Evolutionary conservation across 2,888 invertebrate species (phyloP), one percentile per base, ranked within the genome.

Genomic region (Brachyopa scutellaris): DNA sequence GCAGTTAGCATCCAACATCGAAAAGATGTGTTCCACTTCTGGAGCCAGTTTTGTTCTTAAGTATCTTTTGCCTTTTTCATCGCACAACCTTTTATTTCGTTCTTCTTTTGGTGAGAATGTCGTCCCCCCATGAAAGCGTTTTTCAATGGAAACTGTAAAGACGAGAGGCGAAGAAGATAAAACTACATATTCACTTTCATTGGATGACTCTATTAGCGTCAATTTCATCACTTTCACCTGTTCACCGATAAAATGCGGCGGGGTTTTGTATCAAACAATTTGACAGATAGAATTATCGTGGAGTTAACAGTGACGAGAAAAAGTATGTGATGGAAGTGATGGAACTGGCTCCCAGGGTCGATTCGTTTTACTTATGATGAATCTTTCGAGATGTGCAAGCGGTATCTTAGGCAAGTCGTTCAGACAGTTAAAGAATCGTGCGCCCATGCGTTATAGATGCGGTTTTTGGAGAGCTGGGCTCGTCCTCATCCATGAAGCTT

Each of bases 1-100:
- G 2, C 26, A 17, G 8, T 5, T 8, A 9, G 2, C n/a, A n/a
- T n/a, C 2, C 17, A 45, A 21, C 57, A 29, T 9, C 59, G 29
- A 6, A n/a, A 40, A 59, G 69, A 59, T 59, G 29, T 38, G 70
- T 70, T 70, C 70, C 59, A 70, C 49, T 70, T 70, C 21, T 31
- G 15, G 38, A 49, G 38, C 49, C 21, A 67, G 67, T 55, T 66
- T 38, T 23, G 7, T 40, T 40, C n/a, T 15, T 1, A 64, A 49
- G 49, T 47, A 49, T 49, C 38, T 38, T 49, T 47, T 36, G 7
- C 36, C 26, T 26, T 57, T 38, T 69, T 11, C 33, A 61, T 15
- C 9, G 31, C 59, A 40, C 15, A 49, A 61, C 49, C 42, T 33
- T 26, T n/a, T n/a, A 62, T 51, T 72, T 62, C 26, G 42, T 36